Base-by-base conservation (phyloP, 2,113 vertebrate species). In the Saguinus imperator region DNA sequence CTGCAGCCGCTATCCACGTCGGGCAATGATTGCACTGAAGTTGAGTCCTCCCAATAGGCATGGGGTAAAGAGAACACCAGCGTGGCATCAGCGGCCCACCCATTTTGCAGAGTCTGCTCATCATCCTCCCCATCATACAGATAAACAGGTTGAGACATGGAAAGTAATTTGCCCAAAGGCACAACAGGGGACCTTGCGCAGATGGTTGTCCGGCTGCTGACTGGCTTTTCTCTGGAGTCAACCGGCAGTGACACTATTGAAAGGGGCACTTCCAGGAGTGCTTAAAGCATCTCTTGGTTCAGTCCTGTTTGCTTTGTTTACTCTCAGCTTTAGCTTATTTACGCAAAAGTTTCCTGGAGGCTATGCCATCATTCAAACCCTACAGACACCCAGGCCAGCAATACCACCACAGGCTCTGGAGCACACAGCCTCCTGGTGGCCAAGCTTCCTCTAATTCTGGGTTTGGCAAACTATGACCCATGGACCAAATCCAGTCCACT, bases 161-260 rank as follows among this genome's bases (percentile, higher is more conserved):
- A 81, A 64, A 68, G 61, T 58, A 64, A 52, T 37, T 45, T 89
- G 61, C n/a, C n/a, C 29, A 58, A 73, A 16, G 83, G 43, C 16
- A 57, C 40, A 27, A 64, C 29, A 10, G 40, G 72, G 21, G 23
- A 43, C 1, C 2, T 35, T 27, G 52, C 55, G 50, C 91, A n/a
- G 76, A 3, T 14, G 64, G 14, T 23, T 12, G 1, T 2, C 27
- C 12, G 85, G 20, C 81, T n/a, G 70, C 88, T 2, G 1, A 25
- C 85, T 14, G 64, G 43, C 72, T 91, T 85, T 85, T 35, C 79
- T 75, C 9, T 1, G 32, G 37, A 77, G 37, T 37, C 68, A n/a
- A 48, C 32, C 3, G 35, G 45, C 6, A 40, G 40, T 0, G 2
- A 12, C 1, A 3, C 13, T 13, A 0, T 3, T 29, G 25, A 21